Conservation (phyloP, 2,888 invertebrate species). For the Cybosia mesomella region DNA sequence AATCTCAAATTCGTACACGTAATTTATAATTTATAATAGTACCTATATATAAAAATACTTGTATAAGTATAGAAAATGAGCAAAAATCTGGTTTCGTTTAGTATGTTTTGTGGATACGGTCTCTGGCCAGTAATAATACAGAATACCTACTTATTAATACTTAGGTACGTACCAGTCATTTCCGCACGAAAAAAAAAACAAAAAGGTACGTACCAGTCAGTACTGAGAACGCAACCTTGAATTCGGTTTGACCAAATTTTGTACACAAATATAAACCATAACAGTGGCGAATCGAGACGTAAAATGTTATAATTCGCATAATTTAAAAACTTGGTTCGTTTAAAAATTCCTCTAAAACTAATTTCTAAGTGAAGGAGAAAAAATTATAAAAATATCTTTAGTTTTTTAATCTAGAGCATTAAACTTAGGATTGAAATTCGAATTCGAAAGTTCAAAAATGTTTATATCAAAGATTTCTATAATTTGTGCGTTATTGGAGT, state of each 20-base stretch:
- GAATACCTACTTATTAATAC: not conserved
- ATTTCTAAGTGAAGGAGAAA: not conserved
- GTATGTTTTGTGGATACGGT: not conserved
- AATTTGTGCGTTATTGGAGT: no score
- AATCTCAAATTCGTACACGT: no score
- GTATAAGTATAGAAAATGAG: no score
- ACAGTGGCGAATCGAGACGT: slow-evolving; percentile 1
- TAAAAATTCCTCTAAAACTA: not conserved
- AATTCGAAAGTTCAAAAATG: no score
- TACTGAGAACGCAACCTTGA: not conserved
- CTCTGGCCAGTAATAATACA: not conserved
- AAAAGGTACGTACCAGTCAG: not conserved
- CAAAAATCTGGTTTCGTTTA: not conserved
- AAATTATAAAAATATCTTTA: not conserved
- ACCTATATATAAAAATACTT: no score
- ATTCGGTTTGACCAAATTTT: not conserved
- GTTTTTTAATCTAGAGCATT: not conserved
- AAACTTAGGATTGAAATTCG: no score
- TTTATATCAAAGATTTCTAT: no score
- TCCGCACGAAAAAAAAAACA: no score
- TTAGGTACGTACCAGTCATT: not conserved
- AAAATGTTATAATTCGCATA: not conserved
- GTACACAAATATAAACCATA: not conserved
- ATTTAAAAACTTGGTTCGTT: not conserved
- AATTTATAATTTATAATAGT: no score